phyloP scores from a whole-genome alignment of 2,797 vertebrate species.

The Chelidonichthys spinosus region DNA sequence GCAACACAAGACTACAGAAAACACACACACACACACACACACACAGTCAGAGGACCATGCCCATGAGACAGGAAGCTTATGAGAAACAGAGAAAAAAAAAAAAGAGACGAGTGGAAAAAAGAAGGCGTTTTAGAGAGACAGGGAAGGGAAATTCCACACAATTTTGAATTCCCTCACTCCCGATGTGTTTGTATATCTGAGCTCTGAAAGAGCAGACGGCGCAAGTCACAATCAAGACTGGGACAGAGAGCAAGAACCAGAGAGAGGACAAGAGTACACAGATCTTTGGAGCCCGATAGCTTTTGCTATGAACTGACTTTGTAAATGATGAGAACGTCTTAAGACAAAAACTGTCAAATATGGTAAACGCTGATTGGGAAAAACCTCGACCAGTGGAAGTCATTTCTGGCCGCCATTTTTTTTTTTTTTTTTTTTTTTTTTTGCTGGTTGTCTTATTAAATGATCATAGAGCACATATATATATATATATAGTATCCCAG shows the following conservation, averaged over 20 bases:
- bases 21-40: conserved; percentile 55
- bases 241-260: conserved; percentile 45
- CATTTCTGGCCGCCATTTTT: conserved; percentile 73
- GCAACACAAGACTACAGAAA: conserved; percentile 34
- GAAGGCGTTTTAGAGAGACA: conserved; percentile 56
- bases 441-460: conserved; percentile 69
- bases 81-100: conserved; percentile 43
- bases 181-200: conserved; percentile 67
- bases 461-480: conserved; percentile 80
- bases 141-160: conserved; percentile 70
- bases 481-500: conserved; percentile 71
- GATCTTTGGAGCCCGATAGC: conserved; percentile 62
- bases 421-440: conserved; percentile 47
- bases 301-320: conserved; percentile 65
- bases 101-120: conserved; percentile 39
- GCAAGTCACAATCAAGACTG: conserved; percentile 85
- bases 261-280: conserved; percentile 53
- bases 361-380: conserved; percentile 59
- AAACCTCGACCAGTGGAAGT: conserved; percentile 78
- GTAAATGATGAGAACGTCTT: conserved; percentile 67
- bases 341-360: conserved; percentile 58
- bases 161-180: conserved; percentile 70
- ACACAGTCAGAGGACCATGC: conserved; percentile 67
- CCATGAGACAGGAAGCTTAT: conserved; percentile 62
- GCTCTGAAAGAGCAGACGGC: conserved; percentile 80